Evolutionary conservation across 2,888 invertebrate species (phyloP), one percentile per base, ranked within the genome.

Genomic region (Baronia brevicornis): DNA sequence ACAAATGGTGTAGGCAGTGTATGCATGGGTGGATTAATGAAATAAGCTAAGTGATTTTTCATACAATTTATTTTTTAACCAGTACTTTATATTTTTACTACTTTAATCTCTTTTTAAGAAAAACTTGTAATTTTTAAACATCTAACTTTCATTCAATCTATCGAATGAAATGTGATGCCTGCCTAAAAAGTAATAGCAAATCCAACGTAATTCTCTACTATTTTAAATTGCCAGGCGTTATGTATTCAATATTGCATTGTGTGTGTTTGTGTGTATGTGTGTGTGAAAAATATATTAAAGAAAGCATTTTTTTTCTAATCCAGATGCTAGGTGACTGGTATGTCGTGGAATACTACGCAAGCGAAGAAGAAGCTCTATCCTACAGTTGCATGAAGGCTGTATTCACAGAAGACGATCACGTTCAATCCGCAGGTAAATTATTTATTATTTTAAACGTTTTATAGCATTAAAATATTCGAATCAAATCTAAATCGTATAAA

Each of bases 291-390:
- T 15, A 22, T 26, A 30, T 38, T 6, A 30, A 28, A 10, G 9
- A 25, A 26, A 18, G 12, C 24, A 13, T 31, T 13, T 21, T 35
- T 28, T 26, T 18, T 3, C 25, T 4, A 4, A 60, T 60, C 11
- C 65, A 93, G 92, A 87, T 95, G 84, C 80, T 94, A 50, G 94
- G 95, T 5, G 86, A 87, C 43, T 95, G 95, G 95, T 93, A 88
- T 71, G 92, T 95, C 22, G 91, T 94, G 8, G 93, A 95, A 60
- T 95, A 95, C 72, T 95, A 94, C 60, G 94, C 95, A 1, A 94
- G 94, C 60, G 93, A 92, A 1, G 95, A 95, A 69, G 95, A 95
- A 74, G 90, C 92, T 2, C 84, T 94, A 4, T 90, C 92, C 3
- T 95, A 95, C 66, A 89, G 92, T 54, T 95, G 95, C 57, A 95